A percentile compares a stretch with the other conserved stretches of the same genome.
Conservation (phyloP, 2,797 vertebrate species). For the Anomalospiza imberbis region DNA sequence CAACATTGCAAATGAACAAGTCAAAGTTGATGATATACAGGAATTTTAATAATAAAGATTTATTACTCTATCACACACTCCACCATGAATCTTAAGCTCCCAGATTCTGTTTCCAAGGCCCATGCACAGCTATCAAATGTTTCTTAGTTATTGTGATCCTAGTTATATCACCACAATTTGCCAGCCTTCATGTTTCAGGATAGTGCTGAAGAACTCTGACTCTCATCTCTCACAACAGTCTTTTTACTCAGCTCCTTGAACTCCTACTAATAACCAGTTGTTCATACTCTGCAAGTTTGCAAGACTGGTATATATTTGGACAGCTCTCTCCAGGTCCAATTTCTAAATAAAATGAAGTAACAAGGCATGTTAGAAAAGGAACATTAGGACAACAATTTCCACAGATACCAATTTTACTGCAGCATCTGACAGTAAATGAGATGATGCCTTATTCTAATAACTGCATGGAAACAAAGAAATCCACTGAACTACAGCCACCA, state of each 20-base stretch:
- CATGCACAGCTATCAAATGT: background rate
- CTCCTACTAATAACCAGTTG: background rate
- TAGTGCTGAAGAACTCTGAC: background rate
- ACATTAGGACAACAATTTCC: background rate
- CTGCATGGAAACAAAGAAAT: background rate
- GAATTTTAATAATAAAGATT: background rate
- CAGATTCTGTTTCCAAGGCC: background rate
- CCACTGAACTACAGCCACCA: background rate
- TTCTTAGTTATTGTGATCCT: background rate
- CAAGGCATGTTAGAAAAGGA: background rate
- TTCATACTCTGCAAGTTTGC: accelerated
- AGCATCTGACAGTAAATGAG: background rate
- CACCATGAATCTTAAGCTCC: background rate
- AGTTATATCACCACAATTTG: background rate
- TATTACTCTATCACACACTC: background rate
- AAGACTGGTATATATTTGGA: background rate
- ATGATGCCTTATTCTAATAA: background rate
- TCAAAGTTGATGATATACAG: background rate
- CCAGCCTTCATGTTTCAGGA: background rate
- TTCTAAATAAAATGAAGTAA: background rate
- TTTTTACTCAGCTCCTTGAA: background rate
- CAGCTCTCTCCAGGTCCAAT: background rate
- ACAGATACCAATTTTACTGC: background rate
- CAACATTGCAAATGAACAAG: background rate
- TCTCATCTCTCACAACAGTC: background rate